phyloP scores from a whole-genome alignment of 2,888 invertebrate genomes.

The Carpatolechia fugitivella region DNA sequence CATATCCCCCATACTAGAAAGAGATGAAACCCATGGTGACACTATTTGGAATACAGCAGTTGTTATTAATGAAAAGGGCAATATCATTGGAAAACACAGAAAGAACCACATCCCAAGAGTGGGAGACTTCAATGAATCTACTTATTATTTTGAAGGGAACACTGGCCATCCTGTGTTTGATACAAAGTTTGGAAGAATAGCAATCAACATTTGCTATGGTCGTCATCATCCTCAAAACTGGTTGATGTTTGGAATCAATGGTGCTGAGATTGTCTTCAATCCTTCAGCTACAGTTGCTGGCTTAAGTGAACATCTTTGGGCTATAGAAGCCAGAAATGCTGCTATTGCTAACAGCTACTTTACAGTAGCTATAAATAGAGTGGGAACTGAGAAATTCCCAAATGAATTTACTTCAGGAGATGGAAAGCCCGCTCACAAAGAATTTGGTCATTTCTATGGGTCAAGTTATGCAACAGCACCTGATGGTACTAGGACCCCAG shows the following conservation, averaged over 20 bases:
- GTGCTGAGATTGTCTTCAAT: constrained; percentile 99
- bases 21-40: constrained; percentile 92
- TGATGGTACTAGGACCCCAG: constrained; percentile 94
- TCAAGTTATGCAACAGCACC: constrained; percentile 97
- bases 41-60: constrained; percentile 97
- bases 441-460: constrained; percentile 98
- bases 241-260: constrained; percentile 98
- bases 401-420: constrained; percentile 74
- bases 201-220: constrained; percentile 98
- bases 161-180: constrained; percentile 97
- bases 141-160: constrained; percentile 97
- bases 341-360: constrained; percentile 98
- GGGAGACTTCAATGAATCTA: constrained; percentile 99
- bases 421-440: constrained; percentile 89
- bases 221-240: constrained; percentile 99
- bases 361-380: constrained; percentile 95
- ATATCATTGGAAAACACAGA: constrained; percentile 94
- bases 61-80: constrained; percentile 92
- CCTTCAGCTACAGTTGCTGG: constrained; percentile 96
- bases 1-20: constrained; percentile 95
- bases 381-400: constrained; percentile 93
- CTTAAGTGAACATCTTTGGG: constrained; percentile 96
- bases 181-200: constrained; percentile 92
- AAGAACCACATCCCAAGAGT: constrained; percentile 99
- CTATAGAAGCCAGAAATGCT: constrained; percentile 96